Conservation (phyloP, 1,140 invertebrate species). For the Holcopasites calliopsidis region DNA sequence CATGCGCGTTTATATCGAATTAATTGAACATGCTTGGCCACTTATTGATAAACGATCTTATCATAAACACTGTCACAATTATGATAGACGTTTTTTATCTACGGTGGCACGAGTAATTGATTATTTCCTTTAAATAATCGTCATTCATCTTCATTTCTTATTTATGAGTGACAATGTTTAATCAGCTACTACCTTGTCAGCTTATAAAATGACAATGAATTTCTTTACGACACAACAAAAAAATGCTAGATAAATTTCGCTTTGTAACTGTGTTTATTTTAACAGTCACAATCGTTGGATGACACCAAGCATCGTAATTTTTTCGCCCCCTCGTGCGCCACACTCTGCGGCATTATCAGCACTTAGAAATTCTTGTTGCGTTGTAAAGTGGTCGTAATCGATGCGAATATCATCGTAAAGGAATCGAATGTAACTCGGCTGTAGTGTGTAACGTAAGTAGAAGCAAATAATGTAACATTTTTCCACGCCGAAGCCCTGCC, state of each 20-base stretch:
- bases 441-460: background rate
- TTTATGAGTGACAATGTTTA: background rate
- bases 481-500: background rate
- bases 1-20: background rate
- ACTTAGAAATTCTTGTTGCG: background rate
- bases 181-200: too few species aligned
- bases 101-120: background rate
- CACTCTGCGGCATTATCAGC: background rate
- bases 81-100: slow-evolving; percentile 8
- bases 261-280: too few species aligned
- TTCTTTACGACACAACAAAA: too few species aligned
- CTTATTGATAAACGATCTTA: background rate
- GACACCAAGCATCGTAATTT: background rate
- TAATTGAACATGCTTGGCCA: background rate
- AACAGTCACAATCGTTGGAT: background rate
- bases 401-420: slow-evolving; percentile 9
- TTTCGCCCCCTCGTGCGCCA: background rate
- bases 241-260: too few species aligned
- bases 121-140: background rate
- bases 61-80: background rate
- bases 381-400: slow-evolving; percentile 4
- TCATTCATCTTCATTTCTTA: background rate
- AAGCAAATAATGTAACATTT: slow-evolving; percentile 10
- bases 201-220: too few species aligned
- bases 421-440: background rate